These are phyloP conservation scores for Galeruca laticollis DNA, from an alignment of 2,888 invertebrate genomes.

Conservation along the genomic window DNA sequence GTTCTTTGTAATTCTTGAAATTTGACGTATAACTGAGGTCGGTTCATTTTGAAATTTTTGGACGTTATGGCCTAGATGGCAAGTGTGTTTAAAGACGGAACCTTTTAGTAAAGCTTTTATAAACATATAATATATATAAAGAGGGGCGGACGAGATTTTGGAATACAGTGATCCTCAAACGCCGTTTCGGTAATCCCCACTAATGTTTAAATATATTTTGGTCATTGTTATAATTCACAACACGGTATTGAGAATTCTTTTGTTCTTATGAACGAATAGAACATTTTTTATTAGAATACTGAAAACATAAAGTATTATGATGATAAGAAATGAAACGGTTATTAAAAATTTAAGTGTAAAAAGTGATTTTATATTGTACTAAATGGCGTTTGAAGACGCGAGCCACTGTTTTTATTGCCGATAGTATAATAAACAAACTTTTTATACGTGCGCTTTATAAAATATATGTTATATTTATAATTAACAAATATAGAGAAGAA, in stretches of 20 bases:
- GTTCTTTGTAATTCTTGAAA: constrained; percentile 77
- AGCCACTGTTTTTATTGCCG: too few species aligned
- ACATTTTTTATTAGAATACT: too few species aligned
- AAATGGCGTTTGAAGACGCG: too few species aligned
- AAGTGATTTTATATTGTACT: too few species aligned
- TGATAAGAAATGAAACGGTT: too few species aligned
- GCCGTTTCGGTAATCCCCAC: constrained; percentile 29
- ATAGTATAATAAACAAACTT: too few species aligned
- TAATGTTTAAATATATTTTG: constrained; percentile 12
- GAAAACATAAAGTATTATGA: too few species aligned
- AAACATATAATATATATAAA: constrained; percentile 22
- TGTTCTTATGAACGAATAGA: too few species aligned
- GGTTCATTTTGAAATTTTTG: constrained; percentile 46
- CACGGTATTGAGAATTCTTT: background rate
- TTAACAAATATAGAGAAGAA: too few species aligned
- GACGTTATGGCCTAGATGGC: constrained; percentile 11
- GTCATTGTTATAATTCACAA: constrained; percentile 2
- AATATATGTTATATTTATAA: too few species aligned
- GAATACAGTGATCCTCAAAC: constrained; percentile 44
- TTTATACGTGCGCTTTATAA: too few species aligned
- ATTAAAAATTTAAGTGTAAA: too few species aligned
- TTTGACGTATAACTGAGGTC: constrained; percentile 77
- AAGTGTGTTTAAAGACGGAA: constrained; percentile 8
- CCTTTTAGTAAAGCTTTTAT: constrained; percentile 41
- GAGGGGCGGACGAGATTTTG: constrained; percentile 40